A percentile compares a stretch with the other conserved stretches of the same genome.
phyloP scores from a whole-genome alignment of 2,113 vertebrate genomes.

The Morone saxatilis region DNA sequence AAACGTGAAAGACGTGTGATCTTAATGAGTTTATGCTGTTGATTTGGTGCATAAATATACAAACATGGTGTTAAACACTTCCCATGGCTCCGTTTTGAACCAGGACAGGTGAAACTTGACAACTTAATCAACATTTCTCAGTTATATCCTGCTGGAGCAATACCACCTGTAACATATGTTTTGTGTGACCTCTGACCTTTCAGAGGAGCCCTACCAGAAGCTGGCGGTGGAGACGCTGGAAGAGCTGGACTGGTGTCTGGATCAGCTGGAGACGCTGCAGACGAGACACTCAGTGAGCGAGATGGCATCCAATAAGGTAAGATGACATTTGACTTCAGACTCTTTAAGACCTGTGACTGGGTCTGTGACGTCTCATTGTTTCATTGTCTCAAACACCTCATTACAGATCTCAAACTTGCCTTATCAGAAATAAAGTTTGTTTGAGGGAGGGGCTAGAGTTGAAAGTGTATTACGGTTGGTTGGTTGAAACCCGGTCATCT shows the following conservation, averaged over 20 bases:
- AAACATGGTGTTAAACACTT: neutral
- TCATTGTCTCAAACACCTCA: neutral
- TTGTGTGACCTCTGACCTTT: slow-evolving; percentile 43
- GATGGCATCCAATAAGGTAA: slow-evolving; percentile 90
- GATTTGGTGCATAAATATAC: neutral
- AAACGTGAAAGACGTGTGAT: too few species aligned
- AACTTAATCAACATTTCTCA: neutral
- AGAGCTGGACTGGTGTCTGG: slow-evolving; percentile 97
- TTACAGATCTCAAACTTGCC: neutral
- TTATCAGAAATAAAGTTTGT: too few species aligned
- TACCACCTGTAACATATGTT: slow-evolving; percentile 12
- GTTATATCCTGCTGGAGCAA: neutral
- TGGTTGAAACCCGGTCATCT: neutral
- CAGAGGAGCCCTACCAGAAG: slow-evolving; percentile 91
- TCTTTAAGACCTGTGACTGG: neutral
- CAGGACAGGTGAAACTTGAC: neutral
- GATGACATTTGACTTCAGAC: neutral
- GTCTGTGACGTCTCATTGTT: neutral
- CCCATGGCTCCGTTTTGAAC: neutral
- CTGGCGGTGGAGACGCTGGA: slow-evolving; percentile 91
- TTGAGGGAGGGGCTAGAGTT: neutral
- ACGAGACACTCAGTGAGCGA: slow-evolving; percentile 89
- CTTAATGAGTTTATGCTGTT: neutral
- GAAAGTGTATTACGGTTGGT: neutral
- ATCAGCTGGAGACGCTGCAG: slow-evolving; percentile 95